Evolutionary conservation across 2,888 invertebrate species (phyloP), one percentile per base, ranked within the genome.

Genomic region (Amphipoea oculea): DNA sequence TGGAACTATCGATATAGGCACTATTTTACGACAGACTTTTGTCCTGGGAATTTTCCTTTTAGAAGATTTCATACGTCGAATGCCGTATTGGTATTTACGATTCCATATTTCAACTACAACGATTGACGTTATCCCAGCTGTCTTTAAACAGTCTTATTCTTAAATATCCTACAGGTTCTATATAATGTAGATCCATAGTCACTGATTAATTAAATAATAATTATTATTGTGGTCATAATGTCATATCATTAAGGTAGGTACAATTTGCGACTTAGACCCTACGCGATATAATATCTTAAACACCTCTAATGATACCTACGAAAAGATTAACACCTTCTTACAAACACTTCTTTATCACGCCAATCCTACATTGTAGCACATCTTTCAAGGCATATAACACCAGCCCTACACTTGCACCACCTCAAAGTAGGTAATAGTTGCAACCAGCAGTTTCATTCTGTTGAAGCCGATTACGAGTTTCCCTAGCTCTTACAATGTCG

Each of bases 401-500:
- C 66, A 69, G 76, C 76, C 67, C 40, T 3, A 77, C 20, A 78
- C 87, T 91, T 90, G 86, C 72, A 78, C 89, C 88, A 79, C 69
- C 72, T 45, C 70, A 71, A 36, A 81, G 73, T 78, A 86, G 85
- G 89, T 90, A 92, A 90, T 92, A 91, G 89, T 90, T 86, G 89
- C 89, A 91, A 89, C 89, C 83, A 86, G 89, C 87, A 92, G 89
- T 93, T 92, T 90, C 91, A 92, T 93, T 91, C 91, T 90, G 90
- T 90, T 88, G 89, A 90, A 92, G 91, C 91, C 92, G 92, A 92
- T 93, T 92, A 91, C 89, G 89, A 90, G 87, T 89, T 91, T 85
- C 89, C 83, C 85, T 83, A 80, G 87, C 86, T 88, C 85, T 82
- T 86, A 90, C 91, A 89, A 89, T 88, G 90, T 86, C 90, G 86